phyloP scores from a whole-genome alignment of 2,113 vertebrate species.

The Chloroceryle aenea region DNA sequence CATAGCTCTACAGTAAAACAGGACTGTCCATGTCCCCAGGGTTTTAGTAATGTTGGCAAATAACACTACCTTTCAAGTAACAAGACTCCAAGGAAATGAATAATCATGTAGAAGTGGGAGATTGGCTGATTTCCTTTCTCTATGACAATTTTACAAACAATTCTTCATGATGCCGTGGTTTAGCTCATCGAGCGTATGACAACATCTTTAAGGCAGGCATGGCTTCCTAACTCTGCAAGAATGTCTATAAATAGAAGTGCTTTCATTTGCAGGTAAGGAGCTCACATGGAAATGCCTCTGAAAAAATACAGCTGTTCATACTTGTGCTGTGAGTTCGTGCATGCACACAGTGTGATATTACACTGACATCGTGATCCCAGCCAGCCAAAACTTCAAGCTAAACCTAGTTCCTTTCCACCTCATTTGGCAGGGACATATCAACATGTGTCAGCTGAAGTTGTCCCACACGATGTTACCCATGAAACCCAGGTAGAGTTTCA shows the following conservation, averaged over 20 bases:
- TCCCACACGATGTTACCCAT: background rate
- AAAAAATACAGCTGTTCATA: background rate
- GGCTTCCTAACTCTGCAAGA: background rate
- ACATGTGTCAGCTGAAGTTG: background rate
- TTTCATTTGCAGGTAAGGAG: background rate
- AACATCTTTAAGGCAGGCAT: background rate
- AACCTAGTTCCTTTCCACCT: background rate
- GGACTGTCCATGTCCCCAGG: background rate
- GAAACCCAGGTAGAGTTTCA: background rate
- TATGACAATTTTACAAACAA: background rate
- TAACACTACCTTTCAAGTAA: background rate
- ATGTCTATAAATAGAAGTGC: background rate
- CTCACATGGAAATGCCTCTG: background rate
- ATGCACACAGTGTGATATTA: rapidly evolving
- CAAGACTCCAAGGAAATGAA: background rate
- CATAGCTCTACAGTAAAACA: background rate
- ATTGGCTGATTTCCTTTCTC: background rate
- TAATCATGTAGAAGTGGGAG: background rate
- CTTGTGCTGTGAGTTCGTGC: background rate
- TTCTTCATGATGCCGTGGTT: background rate
- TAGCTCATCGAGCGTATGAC: background rate
- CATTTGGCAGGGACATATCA: background rate
- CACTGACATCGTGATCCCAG: background rate
- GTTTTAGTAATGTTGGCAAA: background rate
- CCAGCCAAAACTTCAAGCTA: background rate